Evolutionary conservation across 2,113 vertebrate genomes (phyloP).

Genomic region (Tragelaphus scriptus): DNA sequence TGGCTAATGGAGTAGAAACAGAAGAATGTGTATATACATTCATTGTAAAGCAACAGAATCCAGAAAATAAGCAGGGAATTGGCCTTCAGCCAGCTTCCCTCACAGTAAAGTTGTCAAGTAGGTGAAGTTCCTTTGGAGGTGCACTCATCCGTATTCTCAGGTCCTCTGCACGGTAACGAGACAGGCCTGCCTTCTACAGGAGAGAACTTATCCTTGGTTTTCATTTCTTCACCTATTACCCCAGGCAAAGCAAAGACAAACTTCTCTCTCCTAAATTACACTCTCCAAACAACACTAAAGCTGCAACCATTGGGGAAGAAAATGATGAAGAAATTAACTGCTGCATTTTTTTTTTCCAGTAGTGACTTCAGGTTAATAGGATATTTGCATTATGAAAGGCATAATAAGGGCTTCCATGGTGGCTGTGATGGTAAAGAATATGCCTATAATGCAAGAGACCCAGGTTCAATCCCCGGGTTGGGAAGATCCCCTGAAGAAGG

Average conservation of each 20-base stretch:
- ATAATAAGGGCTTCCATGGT: not conserved
- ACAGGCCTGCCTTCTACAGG: not conserved
- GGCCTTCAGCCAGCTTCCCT: not conserved
- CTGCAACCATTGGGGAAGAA: not conserved
- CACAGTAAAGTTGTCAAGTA: not conserved
- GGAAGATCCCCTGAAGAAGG: not conserved
- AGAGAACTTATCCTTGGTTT: not conserved
- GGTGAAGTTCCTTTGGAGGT: not conserved
- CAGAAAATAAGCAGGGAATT: not conserved
- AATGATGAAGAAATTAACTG: not conserved
- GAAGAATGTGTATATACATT: not conserved
- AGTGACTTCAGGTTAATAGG: not conserved
- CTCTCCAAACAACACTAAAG: not conserved
- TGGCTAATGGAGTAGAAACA: not conserved
- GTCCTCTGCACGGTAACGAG: fast-evolving
- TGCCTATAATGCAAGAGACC: not conserved
- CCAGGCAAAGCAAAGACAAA: not conserved
- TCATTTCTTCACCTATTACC: not conserved
- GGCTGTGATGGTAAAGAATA: not conserved
- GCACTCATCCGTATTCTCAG: not conserved
- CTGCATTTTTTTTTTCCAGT: not conserved
- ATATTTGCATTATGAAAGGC: not conserved
- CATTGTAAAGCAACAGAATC: not conserved
- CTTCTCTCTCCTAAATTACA: not conserved
- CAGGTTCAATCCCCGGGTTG: not conserved